Conservation (phyloP, 2,888 invertebrate genomes). For the Hirtodrosophila duncani region DNA sequence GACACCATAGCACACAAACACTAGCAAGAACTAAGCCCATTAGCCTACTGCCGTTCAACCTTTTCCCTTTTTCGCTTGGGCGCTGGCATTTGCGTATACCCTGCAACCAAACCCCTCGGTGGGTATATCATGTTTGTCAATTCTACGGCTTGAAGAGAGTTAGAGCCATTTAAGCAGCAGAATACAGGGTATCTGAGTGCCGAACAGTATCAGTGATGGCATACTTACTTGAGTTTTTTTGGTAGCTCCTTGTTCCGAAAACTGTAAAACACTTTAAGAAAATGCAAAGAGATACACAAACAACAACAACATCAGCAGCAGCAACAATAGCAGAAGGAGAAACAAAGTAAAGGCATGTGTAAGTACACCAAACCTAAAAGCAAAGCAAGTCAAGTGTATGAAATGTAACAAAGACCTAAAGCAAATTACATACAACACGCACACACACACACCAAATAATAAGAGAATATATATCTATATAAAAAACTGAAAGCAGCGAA, state of each 20-base stretch:
- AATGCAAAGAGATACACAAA: conserved; percentile 42
- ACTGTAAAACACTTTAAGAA: conserved; percentile 43
- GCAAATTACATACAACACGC: conserved; percentile 47
- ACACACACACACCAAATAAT: conserved; percentile 45
- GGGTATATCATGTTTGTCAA: too few species aligned
- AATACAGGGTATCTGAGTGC: too few species aligned
- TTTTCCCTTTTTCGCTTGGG: conserved; percentile 14
- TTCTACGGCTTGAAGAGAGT: too few species aligned
- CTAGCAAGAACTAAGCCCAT: conserved; percentile 40
- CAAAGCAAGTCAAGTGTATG: conserved; percentile 64
- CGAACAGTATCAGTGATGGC: too few species aligned
- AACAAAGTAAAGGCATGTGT: conserved; percentile 31
- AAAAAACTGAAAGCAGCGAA: conserved; percentile 56
- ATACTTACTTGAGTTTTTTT: too few species aligned
- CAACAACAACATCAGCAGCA: conserved; percentile 12
- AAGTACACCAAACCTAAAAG: conserved; percentile 51
- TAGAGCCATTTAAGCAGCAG: too few species aligned
- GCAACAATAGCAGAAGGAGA: conserved; percentile 2
- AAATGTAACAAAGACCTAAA: conserved; percentile 69
- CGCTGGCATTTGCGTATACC: conserved; percentile 28
- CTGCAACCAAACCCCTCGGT: too few species aligned
- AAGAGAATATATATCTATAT: conserved; percentile 72
- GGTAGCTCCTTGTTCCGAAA: conserved; percentile 25
- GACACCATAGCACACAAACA: too few species aligned
- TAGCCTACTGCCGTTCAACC: conserved; percentile 38